Conservation (phyloP, 2,888 invertebrate genomes). For the Agelastica alni region DNA sequence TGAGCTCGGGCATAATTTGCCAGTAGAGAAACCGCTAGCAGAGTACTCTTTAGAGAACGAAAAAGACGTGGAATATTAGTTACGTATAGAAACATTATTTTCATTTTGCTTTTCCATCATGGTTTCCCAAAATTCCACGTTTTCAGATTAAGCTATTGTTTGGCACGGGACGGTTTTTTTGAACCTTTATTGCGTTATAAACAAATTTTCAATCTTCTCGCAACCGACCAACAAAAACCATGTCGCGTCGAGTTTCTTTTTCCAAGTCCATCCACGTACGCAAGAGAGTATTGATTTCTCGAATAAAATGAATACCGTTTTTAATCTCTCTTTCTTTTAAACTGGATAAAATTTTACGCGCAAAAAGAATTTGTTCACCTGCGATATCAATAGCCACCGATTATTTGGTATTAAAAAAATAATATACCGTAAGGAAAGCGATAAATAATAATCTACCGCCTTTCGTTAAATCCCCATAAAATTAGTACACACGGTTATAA, state of each 20-base stretch:
- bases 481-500: constrained; percentile 23
- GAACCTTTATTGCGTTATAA: too few relatives aligned
- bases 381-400: neutral
- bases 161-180: too few relatives aligned
- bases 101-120: too few relatives aligned
- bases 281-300: neutral
- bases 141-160: too few relatives aligned
- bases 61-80: too few relatives aligned
- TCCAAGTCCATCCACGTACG: neutral
- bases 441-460: constrained; percentile 8
- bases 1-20: too few relatives aligned
- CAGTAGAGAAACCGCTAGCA: too few relatives aligned
- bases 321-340: neutral
- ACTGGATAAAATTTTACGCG: neutral
- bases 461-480: constrained; percentile 27
- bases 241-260: neutral
- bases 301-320: neutral
- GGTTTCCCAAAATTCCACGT: too few relatives aligned
- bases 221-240: too few relatives aligned
- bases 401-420: neutral
- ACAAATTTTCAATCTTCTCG: too few relatives aligned
- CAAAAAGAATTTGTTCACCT: neutral
- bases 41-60: too few relatives aligned
- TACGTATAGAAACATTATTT: too few relatives aligned
- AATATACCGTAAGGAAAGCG: neutral